phyloP scores from a whole-genome alignment of 2,797 vertebrate species.

The Pyrrhura leucotis region DNA sequence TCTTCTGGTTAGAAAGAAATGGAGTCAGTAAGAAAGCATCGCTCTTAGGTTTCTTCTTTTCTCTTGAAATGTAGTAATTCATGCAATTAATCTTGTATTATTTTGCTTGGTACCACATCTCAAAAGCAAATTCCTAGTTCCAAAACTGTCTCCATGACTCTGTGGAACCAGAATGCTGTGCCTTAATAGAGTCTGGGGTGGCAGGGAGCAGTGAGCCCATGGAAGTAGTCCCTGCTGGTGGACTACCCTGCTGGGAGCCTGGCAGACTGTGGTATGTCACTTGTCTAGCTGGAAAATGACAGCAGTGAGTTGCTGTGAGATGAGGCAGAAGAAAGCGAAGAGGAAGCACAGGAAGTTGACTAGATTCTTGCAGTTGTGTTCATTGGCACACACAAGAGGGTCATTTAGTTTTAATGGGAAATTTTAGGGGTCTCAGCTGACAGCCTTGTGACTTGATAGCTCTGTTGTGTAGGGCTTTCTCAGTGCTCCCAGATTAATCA shows the following conservation, averaged over 20 bases:
- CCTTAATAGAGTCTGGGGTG: neutral
- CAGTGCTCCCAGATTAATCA: neutral
- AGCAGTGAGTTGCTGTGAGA: neutral
- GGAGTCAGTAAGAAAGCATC: neutral
- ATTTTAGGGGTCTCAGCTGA: conserved; percentile 3
- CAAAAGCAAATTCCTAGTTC: neutral
- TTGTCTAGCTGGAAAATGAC: neutral
- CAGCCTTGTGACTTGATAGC: neutral
- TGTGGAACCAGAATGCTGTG: accelerated
- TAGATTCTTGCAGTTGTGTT: neutral
- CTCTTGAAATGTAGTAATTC: neutral
- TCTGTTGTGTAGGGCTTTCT: neutral
- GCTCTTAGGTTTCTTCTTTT: neutral
- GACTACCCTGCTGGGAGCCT: neutral
- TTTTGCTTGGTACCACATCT: neutral
- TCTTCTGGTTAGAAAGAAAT: neutral
- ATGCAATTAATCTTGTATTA: neutral
- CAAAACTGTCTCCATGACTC: neutral
- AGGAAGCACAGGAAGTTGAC: neutral
- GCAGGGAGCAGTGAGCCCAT: neutral
- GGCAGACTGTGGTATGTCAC: neutral
- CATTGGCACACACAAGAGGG: neutral
- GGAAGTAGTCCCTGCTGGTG: neutral
- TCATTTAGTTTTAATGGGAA: neutral
- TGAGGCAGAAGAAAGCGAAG: neutral